Base-by-base conservation (phyloP, 2,888 invertebrate species). In the Chrysodeixis includens region DNA sequence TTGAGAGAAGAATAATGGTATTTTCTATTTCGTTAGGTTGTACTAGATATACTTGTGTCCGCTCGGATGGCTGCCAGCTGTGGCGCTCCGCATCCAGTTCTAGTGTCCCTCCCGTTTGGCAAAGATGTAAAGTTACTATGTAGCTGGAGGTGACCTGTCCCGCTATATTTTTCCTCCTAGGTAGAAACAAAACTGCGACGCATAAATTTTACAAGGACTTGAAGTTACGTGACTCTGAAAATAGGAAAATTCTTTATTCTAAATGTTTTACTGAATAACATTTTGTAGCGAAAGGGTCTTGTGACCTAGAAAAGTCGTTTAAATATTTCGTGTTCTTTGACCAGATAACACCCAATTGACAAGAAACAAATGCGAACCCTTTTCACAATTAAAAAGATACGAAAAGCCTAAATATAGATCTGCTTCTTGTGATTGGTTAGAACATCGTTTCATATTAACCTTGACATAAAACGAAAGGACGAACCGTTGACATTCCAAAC, bases 1-100 rank as follows among this genome's bases (percentile, higher is more conserved):
- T 91, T 88, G 87, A 81, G 85, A 87, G 87, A 92, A 93, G 93
- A 94, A 92, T 93, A 94, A 94, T 94, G 92, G 91, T 90, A 91
- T 94, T 93, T 93, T 94, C 92, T 94, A 93, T 94, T 94, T 93
- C 91, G 93, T 94, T 94, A 93, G 91, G 88, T 90, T 84, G 84
- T 83, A 85, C 88, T 89, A 86, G 86, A 88, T 90, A 89, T 92
- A 91, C 90, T 90, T 90, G 87, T 88, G 90, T 92, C 85, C 87
- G 87, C 89, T 93, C 92, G 93, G 93, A 93, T 88, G 86, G 87
- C 81, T 92, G 94, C 94, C 94, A 94, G 94, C 91, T 94, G 93
- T 84, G 90, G 87, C 87, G 85, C 76, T 71, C 84, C 84, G 83
- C 84, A 84, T 84, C 81, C 83, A 81, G 83, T 80, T 81, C 83